A percentile compares a stretch with the other conserved stretches of the same genome.
These are phyloP conservation scores for Drosophila limbata DNA, from an alignment of 2,888 invertebrate species.

Conservation along the genomic window DNA sequence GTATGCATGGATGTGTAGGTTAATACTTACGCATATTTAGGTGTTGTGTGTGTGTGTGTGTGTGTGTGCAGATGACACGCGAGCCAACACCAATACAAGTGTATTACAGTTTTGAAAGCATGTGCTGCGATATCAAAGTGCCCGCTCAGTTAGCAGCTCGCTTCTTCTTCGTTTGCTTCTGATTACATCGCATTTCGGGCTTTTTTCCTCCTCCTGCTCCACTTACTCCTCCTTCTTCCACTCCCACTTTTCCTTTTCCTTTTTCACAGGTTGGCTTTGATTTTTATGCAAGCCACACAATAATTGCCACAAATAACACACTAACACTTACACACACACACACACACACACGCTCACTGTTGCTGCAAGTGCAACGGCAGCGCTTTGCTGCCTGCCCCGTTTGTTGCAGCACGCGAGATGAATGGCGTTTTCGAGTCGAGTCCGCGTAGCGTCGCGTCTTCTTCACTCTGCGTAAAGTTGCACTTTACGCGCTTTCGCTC, in stretches of 20 bases:
- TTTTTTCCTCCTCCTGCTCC: slow-evolving; percentile 10
- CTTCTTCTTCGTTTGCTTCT: slow-evolving; percentile 22
- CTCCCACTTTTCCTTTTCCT: not conserved
- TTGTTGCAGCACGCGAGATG: slow-evolving; percentile 65
- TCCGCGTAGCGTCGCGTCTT: not conserved
- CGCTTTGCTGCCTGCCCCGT: slow-evolving; percentile 7
- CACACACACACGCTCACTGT: slow-evolving; percentile 18
- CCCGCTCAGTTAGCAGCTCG: slow-evolving; percentile 39
- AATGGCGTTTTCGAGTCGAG: slow-evolving; percentile 46
- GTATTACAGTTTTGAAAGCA: slow-evolving; percentile 42
- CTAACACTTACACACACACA: slow-evolving; percentile 17
- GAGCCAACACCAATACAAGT: slow-evolving; percentile 50
- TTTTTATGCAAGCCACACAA: slow-evolving; percentile 32
- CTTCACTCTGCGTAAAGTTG: slow-evolving; percentile 41
- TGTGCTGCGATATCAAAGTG: slow-evolving; percentile 38
- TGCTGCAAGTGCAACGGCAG: slow-evolving; percentile 25
- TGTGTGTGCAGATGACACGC: slow-evolving; percentile 29
- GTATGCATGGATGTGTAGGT: slow-evolving; percentile 1
- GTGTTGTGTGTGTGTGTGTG: slow-evolving; percentile 2
- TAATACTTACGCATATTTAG: slow-evolving; percentile 55
- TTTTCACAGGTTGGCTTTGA: slow-evolving; percentile 31
- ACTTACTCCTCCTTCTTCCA: not conserved
- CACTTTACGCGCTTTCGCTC: slow-evolving; percentile 28
- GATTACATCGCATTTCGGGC: slow-evolving; percentile 55
- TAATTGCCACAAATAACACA: slow-evolving; percentile 43